Conservation (phyloP, 2,888 invertebrate species). For the Ernsta delagoae region DNA sequence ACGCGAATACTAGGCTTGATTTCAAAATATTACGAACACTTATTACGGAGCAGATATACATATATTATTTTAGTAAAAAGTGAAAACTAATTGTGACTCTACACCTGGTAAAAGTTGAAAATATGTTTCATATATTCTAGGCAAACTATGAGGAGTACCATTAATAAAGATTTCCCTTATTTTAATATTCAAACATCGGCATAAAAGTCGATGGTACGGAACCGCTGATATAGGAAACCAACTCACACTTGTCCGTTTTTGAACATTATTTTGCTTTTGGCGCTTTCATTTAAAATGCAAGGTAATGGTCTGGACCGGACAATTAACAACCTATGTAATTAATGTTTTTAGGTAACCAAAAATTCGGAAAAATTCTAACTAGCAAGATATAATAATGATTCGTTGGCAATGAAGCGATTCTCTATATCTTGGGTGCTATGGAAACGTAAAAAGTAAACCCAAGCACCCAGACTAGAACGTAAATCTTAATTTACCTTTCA, state of each 20-base stretch:
- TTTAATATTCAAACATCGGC: too few relatives aligned
- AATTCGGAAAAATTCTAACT: background rate
- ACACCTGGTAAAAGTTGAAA: too few relatives aligned
- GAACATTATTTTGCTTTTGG: conserved; percentile 61
- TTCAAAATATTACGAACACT: background rate
- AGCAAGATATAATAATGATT: background rate
- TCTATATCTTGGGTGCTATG: too few relatives aligned
- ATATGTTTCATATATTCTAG: too few relatives aligned
- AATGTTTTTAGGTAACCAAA: conserved; percentile 2
- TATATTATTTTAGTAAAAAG: too few relatives aligned
- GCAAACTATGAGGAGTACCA: too few relatives aligned
- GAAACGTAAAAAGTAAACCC: too few relatives aligned
- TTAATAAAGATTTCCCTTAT: too few relatives aligned
- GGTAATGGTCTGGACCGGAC: conserved; percentile 34
- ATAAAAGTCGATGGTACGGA: background rate
- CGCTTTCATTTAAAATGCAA: conserved; percentile 52
- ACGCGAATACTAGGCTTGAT: background rate
- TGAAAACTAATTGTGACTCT: too few relatives aligned
- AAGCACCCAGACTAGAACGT: too few relatives aligned
- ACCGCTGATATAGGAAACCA: background rate
- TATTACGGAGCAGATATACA: too few relatives aligned
- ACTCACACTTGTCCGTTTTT: background rate
- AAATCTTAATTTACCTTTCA: background rate
- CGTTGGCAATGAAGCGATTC: too few relatives aligned
- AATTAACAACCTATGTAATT: conserved; percentile 14